Evolutionary conservation across 1,140 invertebrate genomes (phyloP).

Genomic region (Heliconius himera): DNA sequence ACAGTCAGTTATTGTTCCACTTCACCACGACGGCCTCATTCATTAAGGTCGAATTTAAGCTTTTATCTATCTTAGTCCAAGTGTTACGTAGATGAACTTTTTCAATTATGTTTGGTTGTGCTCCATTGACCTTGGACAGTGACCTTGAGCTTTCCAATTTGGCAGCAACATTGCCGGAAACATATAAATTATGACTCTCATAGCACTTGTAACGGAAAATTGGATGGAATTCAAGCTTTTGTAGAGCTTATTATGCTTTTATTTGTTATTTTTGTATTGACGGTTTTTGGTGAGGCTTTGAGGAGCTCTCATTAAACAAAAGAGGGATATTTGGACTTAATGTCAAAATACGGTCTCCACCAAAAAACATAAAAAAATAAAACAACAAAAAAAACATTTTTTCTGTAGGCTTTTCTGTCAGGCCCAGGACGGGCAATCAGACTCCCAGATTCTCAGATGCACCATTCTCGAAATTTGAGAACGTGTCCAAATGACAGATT

Average conservation of each 20-base stretch:
- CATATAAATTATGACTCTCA: constrained; percentile 11
- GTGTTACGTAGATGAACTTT: background rate
- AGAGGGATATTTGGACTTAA: too few relatives aligned
- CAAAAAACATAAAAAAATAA: too few relatives aligned
- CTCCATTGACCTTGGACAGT: constrained; percentile 7
- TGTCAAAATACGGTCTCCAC: too few relatives aligned
- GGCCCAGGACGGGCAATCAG: too few relatives aligned
- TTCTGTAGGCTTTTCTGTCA: too few relatives aligned
- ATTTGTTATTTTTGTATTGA: background rate
- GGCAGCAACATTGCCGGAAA: constrained; percentile 9
- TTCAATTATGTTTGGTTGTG: background rate
- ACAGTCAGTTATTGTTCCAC: too few relatives aligned
- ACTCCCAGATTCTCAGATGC: too few relatives aligned
- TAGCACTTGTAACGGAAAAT: constrained; percentile 14
- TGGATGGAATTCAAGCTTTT: constrained; percentile 6
- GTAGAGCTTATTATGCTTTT: background rate
- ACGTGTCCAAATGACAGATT: too few relatives aligned
- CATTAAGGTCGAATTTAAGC: background rate
- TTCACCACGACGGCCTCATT: too few relatives aligned
- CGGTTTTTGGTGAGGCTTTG: background rate
- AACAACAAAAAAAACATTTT: too few relatives aligned
- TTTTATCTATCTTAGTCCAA: background rate
- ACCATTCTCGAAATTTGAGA: too few relatives aligned
- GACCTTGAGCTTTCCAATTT: constrained; percentile 10
- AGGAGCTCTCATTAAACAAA: too few relatives aligned